Conservation (phyloP, 2,113 vertebrate genomes). For the Dolichotis patagonum region DNA sequence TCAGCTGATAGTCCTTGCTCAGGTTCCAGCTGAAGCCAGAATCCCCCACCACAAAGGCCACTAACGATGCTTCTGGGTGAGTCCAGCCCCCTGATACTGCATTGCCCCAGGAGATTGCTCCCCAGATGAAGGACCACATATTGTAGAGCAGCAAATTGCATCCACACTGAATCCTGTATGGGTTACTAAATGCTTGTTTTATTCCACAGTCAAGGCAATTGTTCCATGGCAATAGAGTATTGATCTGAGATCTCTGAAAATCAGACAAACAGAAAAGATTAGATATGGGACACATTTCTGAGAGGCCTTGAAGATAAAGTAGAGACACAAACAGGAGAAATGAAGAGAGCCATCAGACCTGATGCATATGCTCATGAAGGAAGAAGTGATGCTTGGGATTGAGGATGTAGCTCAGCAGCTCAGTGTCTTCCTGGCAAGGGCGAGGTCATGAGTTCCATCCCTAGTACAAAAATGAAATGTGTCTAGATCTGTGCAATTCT, state of each 20-base stretch:
- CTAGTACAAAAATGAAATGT: neutral
- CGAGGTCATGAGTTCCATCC: no score
- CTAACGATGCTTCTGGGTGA: neutral
- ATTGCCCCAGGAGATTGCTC: neutral
- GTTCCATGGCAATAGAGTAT: neutral
- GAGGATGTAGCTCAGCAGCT: no score
- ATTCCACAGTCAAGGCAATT: neutral
- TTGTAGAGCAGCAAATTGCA: neutral
- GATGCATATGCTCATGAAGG: neutral
- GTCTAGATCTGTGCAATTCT: neutral
- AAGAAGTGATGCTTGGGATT: neutral
- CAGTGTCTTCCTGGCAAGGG: no score
- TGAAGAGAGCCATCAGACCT: neutral
- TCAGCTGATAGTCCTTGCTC: neutral
- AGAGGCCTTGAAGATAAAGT: neutral
- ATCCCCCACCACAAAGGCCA: accelerated
- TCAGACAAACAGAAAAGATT: neutral
- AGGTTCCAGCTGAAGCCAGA: neutral
- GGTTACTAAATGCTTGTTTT: neutral
- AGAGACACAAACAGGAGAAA: neutral
- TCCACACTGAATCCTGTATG: neutral
- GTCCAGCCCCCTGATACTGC: neutral
- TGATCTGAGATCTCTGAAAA: neutral
- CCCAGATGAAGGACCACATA: neutral
- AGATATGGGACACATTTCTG: neutral